Base-by-base conservation (phyloP, 1,140 invertebrate genomes). In the Brachionus rubens region DNA sequence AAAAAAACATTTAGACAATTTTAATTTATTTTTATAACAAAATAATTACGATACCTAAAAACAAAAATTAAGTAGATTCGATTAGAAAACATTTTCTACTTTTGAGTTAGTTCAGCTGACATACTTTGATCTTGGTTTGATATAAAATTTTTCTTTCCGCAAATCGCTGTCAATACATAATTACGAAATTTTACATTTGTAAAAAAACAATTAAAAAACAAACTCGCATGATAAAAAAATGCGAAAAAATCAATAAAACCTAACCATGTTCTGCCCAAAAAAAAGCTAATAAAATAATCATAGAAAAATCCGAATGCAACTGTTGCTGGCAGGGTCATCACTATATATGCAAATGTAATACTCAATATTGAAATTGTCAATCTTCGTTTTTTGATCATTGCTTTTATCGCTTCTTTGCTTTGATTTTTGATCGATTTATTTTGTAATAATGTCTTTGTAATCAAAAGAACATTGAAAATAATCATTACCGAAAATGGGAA, bases 341-440 rank as follows among this genome's bases (percentile, higher is more conserved):
- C n/a, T 21, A 70, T 70, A 33, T 19, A 70, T 7, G 40, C 65
- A 50, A 70, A 47, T 30, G 65, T 46, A 30, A 70, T 70, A 10
- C 24, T 33, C 19, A 70, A 48, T 7, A 70, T 24, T n/a, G 41
- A 48, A 33, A 70, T 70, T 14, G 65, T 48, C 1, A 70, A 7
- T 28, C 41, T 10, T 28, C 65, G 26, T 9, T 70, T 70, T 50
- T 24, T 43, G 7, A 5, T 26, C 1, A 70, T 48, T 24, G 24
- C 16, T 26, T 33, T 47, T 33, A 70, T 14, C 2, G 24, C 0
- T 19, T n/a, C n/a, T 33, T 46, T 16, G 10, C 46, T 70, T 7
- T 21, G 43, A 16, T 46, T 30, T 19, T 36, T 36, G 1, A 70
- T 12, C 10, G 41, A 47, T 14, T 46, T 70, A 19, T 24, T 50